Evolutionary conservation across 23 tunicate genomes (phyloP), one percentile per base, ranked within the genome.

Genomic region (Styela clava): DNA sequence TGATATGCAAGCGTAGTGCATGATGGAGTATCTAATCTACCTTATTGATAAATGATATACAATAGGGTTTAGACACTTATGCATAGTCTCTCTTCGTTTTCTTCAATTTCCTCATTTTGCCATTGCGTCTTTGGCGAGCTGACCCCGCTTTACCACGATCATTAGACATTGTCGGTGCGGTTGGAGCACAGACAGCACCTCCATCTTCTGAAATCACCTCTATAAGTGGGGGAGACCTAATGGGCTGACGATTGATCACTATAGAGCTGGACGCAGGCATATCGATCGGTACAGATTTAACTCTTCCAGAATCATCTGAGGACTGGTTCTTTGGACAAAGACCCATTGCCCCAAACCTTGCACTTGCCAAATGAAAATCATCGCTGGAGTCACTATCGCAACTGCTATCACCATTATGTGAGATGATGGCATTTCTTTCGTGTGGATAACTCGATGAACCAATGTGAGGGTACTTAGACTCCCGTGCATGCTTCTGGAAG

Each of bases 231-330:
- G 97, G 89, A 56, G 80, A 63, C 37, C 97, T 61, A 69, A 82
- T 83, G 34, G 97, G 97, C 64, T 91, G 97, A 35, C 85, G 81
- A 61, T 77, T 91, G 63, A 91, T 86, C 64, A 91, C 97, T 27
- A 61, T 71, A 1, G 33, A 7, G 33, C 51, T 79, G 34, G 51
- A 51, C 2, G 79, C 2, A 21, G 44, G 78, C 78, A 52, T n/a
- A 16, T 65, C 85, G 20, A 23, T 35, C 12, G 78, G 63, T 27
- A 16, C 78, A n/a, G 44, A 68, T 16, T 33, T 36, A 28, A 63
- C 28, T 24, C 44, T 78, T 56, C 82, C 91, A 34, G 82, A 61
- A 34, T 24, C 91, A 79, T 87, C 91, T 74, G 91, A 81, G 25
- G 85, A 33, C 33, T 76, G 65, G 16, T 76, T 76, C 21, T 76